A percentile compares a stretch with the other conserved stretches of the same genome.
Evolutionary conservation across 2,113 vertebrate genomes (phyloP).

Genomic region (Zingel zingel): DNA sequence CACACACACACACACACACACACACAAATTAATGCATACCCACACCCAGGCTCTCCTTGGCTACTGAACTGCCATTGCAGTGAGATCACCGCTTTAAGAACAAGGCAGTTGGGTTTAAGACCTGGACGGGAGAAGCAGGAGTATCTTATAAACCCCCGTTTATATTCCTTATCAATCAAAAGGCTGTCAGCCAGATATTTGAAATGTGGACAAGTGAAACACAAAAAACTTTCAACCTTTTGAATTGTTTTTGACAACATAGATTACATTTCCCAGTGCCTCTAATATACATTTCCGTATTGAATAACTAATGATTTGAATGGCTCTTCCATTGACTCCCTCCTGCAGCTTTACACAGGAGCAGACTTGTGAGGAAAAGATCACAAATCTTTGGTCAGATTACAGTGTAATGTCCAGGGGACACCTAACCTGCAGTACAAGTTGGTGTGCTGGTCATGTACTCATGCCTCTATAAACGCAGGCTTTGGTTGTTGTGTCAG

Average conservation of each 20-base stretch:
- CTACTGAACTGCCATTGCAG: slow-evolving; percentile 79
- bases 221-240: background rate
- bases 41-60: slow-evolving; percentile 69
- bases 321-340: background rate
- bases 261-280: background rate
- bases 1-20: too few relatives aligned
- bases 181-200: background rate
- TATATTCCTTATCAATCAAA: slow-evolving; percentile 25
- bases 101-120: slow-evolving; percentile 59
- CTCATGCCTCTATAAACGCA: slow-evolving; percentile 26
- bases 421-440: slow-evolving; percentile 18
- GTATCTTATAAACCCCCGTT: slow-evolving; percentile 39
- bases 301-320: slow-evolving; percentile 6
- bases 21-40: slow-evolving; percentile 58
- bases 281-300: background rate
- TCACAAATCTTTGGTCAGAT: slow-evolving; percentile 55
- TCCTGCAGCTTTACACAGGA: slow-evolving; percentile 25
- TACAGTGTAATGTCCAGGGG: slow-evolving; percentile 35
- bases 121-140: slow-evolving; percentile 34
- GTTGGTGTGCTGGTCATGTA: slow-evolving; percentile 47
- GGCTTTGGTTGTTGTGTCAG: background rate
- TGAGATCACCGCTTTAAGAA: slow-evolving; percentile 78
- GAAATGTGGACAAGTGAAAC: slow-evolving; percentile 20
- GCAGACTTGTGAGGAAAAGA: slow-evolving; percentile 17
- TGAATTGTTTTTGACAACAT: background rate